Evolutionary conservation across 2,113 vertebrate species (phyloP).

Genomic region (Shinisaurus crocodilurus): DNA sequence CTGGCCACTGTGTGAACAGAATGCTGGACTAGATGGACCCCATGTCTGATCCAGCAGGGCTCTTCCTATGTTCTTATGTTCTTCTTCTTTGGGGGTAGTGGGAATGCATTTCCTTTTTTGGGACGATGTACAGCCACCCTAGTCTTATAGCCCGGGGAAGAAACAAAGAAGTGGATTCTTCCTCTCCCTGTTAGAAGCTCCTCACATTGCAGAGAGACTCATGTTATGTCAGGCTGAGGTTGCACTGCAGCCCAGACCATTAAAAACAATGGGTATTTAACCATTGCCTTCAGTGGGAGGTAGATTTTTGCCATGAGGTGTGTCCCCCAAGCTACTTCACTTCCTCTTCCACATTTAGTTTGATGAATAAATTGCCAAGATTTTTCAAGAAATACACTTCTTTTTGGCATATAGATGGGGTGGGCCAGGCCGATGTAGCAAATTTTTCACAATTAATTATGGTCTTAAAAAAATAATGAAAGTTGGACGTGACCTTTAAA

Average conservation of each 20-base stretch:
- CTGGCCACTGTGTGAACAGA: too few species aligned
- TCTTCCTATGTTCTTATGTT: too few species aligned
- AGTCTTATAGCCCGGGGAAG: neutral
- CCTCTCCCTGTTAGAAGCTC: neutral
- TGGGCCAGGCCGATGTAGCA: neutral
- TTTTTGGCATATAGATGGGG: neutral
- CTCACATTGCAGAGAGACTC: neutral
- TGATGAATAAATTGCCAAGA: neutral
- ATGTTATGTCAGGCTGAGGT: neutral
- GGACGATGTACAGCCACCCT: too few species aligned
- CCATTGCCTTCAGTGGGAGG: neutral
- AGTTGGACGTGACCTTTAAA: slow-evolving; percentile 74
- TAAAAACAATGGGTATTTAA: neutral
- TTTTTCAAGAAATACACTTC: neutral
- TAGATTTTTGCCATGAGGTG: neutral
- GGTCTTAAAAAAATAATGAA: slow-evolving; percentile 46
- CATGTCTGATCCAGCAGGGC: too few species aligned
- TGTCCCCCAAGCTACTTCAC: neutral
- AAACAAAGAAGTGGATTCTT: neutral
- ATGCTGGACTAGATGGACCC: too few species aligned
- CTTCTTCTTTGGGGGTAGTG: too few species aligned
- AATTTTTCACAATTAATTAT: slow-evolving; percentile 25
- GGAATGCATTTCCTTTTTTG: too few species aligned
- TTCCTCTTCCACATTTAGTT: neutral
- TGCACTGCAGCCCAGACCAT: neutral